A percentile compares a stretch with the other conserved stretches of the same genome.
Conservation (phyloP, 2,113 vertebrate genomes). For the Cyprinodon brontotheroides region DNA sequence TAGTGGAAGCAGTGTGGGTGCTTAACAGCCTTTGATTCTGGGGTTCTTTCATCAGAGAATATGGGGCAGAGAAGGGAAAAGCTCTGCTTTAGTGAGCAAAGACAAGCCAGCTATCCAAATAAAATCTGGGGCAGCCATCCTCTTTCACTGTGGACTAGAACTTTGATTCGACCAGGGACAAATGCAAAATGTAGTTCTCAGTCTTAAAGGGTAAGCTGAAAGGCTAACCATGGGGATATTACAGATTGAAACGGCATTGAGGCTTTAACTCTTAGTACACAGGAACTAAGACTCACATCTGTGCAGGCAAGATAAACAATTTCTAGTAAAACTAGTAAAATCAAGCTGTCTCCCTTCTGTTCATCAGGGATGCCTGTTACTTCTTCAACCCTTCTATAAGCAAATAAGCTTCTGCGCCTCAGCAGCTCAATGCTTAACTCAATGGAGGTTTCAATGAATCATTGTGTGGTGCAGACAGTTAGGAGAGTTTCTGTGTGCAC, state of each 20-base stretch:
- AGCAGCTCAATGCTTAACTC: conserved; percentile 23
- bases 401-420: conserved; percentile 24
- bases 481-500: conserved; percentile 44
- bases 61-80: conserved; percentile 57
- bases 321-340: conserved; percentile 2
- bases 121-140: conserved; percentile 53
- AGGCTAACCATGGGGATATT: background rate
- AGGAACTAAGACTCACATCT: conserved; percentile 13
- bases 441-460: conserved; percentile 56
- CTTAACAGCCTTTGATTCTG: conserved; percentile 62
- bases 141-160: conserved; percentile 26
- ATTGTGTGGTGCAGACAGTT: conserved; percentile 38
- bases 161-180: conserved; percentile 28
- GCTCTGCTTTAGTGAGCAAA: conserved; percentile 47
- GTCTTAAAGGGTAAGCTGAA: background rate
- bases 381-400: conserved; percentile 16
- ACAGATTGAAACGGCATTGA: background rate
- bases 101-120: conserved; percentile 43
- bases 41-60: conserved; percentile 68
- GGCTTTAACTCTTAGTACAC: conserved; percentile 16
- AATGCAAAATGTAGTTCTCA: background rate
- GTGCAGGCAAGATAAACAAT: conserved; percentile 3
- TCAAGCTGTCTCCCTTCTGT: conserved; percentile 20
- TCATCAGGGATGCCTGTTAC: conserved; percentile 1
- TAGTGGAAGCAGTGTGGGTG: conserved; percentile 25